These are phyloP conservation scores for Channallabes apus DNA, from an alignment of 2,797 vertebrate species.

Conservation along the genomic window DNA sequence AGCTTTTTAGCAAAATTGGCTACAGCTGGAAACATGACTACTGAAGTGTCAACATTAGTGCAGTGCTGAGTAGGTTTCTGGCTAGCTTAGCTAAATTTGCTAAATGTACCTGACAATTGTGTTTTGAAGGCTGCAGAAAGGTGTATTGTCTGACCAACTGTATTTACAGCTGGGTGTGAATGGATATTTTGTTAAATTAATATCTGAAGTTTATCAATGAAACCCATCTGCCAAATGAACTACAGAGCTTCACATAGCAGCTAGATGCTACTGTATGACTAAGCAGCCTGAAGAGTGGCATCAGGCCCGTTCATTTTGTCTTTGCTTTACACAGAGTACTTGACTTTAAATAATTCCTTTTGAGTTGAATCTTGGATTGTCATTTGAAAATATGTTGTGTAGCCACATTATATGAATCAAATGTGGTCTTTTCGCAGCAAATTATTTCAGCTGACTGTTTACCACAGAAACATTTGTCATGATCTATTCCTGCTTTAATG, in stretches of 20 bases:
- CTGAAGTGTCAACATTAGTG: neutral
- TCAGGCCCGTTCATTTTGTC: neutral
- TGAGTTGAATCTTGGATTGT: neutral
- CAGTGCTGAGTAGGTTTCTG: neutral
- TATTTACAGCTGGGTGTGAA: neutral
- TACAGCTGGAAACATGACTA: neutral
- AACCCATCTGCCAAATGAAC: neutral
- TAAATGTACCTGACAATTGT: neutral
- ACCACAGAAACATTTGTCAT: neutral
- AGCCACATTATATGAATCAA: neutral
- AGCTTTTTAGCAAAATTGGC: neutral
- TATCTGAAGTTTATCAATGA: neutral
- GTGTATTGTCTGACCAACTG: neutral
- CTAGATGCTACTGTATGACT: neutral
- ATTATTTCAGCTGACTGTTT: neutral
- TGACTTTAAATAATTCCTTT: neutral
- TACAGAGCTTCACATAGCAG: neutral
- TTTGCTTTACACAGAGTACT: neutral
- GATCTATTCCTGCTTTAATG: too few relatives aligned
- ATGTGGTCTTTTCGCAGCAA: neutral
- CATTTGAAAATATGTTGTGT: neutral
- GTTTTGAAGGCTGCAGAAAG: neutral
- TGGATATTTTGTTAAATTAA: neutral
- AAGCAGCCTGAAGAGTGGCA: neutral
- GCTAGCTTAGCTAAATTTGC: neutral